Conservation (phyloP, 2,113 vertebrate genomes). For the Tricholaema leucomelas region DNA sequence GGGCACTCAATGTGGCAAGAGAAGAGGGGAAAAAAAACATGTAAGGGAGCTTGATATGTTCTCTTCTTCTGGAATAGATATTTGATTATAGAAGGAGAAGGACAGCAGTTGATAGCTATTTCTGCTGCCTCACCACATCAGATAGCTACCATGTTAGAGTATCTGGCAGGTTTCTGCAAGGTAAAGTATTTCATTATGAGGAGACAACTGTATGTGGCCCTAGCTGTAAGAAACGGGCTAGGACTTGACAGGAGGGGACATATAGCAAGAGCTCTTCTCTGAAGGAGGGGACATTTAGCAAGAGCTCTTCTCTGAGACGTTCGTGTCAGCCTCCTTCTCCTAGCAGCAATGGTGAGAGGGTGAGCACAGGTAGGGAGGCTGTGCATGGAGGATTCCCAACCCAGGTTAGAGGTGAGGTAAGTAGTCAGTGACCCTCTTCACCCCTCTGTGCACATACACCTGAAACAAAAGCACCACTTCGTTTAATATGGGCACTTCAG, state of each 20-base stretch:
- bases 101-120: not conserved
- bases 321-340: not conserved
- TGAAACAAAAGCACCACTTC: not conserved
- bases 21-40: not conserved
- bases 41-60: not conserved
- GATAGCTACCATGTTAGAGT: not conserved
- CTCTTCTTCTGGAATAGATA: not conserved
- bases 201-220: not conserved
- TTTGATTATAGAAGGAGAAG: not conserved
- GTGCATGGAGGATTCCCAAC: not conserved
- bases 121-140: not conserved
- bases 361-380: not conserved
- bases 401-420: not conserved
- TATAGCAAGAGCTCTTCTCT: not conserved
- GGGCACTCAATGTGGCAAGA: not conserved
- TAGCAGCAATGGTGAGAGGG: not conserved
- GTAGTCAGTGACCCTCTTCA: not conserved
- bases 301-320: not conserved
- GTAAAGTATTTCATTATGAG: not conserved
- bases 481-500: not conserved
- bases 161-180: not conserved
- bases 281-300: not conserved
- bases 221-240: not conserved
- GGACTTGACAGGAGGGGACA: not conserved
- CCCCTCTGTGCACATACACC: not conserved